phyloP scores from a whole-genome alignment of 2,797 vertebrate species.

The Syngnathus acus region DNA sequence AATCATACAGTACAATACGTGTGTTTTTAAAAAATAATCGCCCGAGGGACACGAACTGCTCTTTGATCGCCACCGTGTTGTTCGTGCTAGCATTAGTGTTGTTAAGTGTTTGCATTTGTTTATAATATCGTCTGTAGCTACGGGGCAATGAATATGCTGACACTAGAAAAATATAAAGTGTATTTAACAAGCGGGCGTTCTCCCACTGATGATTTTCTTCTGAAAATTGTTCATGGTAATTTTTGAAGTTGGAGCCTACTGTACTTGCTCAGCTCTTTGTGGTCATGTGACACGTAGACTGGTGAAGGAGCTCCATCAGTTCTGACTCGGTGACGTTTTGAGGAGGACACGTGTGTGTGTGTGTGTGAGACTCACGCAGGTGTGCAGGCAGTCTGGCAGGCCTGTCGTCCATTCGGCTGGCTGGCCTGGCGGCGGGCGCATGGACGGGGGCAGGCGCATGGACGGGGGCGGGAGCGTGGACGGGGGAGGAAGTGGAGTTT shows the following conservation, averaged over 20 bases:
- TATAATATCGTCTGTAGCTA: too few relatives aligned
- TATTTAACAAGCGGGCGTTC: too few relatives aligned
- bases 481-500: slow-evolving; percentile 84
- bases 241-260: not conserved
- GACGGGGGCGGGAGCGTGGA: slow-evolving; percentile 85
- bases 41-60: too few relatives aligned
- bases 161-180: too few relatives aligned
- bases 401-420: slow-evolving; percentile 92
- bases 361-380: slow-evolving; percentile 84
- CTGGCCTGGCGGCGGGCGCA: slow-evolving; percentile 80
- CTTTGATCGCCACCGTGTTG: too few relatives aligned
- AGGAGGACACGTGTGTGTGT: slow-evolving; percentile 10
- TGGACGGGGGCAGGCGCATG: slow-evolving; percentile 78
- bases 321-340: slow-evolving; percentile 26
- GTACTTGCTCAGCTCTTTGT: not conserved
- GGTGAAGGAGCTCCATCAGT: slow-evolving; percentile 13
- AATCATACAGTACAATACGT: too few relatives aligned
- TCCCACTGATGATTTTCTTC: too few relatives aligned
- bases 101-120: too few relatives aligned
- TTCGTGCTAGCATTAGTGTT: too few relatives aligned
- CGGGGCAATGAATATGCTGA: too few relatives aligned
- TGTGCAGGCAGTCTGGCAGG: slow-evolving; percentile 84
- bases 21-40: too few relatives aligned
- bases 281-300: not conserved
- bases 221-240: too few relatives aligned